A percentile compares a stretch with the other conserved stretches of the same genome.
phyloP scores from a whole-genome alignment of 2,113 vertebrate genomes.

The Potamarius usumacintae region DNA sequence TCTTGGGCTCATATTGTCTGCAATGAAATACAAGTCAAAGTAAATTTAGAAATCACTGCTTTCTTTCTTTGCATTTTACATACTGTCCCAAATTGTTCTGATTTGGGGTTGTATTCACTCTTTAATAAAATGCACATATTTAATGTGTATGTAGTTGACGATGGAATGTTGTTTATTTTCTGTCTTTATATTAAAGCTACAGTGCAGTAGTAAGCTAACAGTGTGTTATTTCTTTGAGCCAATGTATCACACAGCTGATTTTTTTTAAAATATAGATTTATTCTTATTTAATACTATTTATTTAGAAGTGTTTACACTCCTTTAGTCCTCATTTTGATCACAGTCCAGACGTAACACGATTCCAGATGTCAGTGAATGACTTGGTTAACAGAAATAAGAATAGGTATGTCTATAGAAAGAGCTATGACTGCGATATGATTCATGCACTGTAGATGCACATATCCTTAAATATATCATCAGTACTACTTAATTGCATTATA shows the following conservation, averaged over 20 bases:
- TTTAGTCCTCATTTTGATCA: neutral
- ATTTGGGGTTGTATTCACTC: too few species aligned
- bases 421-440: neutral
- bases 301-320: neutral
- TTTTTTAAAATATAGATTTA: neutral
- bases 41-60: too few species aligned
- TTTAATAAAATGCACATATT: too few species aligned
- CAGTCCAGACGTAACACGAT: neutral
- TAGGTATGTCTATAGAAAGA: neutral
- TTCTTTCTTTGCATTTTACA: too few species aligned
- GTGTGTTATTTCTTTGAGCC: neutral
- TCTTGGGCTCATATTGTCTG: too few species aligned
- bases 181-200: neutral
- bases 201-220: neutral
- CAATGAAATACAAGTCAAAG: too few species aligned
- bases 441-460: neutral
- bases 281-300: neutral
- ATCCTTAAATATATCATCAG: neutral
- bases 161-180: neutral
- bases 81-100: too few species aligned
- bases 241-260: neutral
- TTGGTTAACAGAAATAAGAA: neutral
- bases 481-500: neutral
- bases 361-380: neutral
- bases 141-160: neutral